Evolutionary conservation across 2,113 vertebrate species (phyloP).

Genomic region (Cryptotis parvus): DNA sequence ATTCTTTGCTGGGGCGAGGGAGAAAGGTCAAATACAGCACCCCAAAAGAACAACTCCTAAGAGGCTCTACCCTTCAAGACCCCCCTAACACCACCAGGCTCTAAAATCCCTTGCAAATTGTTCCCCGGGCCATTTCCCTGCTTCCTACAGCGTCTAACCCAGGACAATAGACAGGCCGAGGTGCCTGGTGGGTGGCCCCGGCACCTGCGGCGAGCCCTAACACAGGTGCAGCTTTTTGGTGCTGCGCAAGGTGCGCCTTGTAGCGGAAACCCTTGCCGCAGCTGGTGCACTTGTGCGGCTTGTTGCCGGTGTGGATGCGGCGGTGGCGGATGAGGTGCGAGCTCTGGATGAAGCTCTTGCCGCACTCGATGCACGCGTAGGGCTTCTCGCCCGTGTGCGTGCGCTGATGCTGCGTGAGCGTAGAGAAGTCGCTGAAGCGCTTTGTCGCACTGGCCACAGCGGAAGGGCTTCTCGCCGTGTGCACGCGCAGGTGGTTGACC

Average conservation of each 20-base stretch:
- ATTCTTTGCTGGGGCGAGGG: background rate
- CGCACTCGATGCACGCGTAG: constrained; percentile 71
- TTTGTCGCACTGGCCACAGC: constrained; percentile 77
- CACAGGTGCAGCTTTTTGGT: constrained; percentile 77
- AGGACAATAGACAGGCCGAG: background rate
- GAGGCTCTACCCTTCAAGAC: background rate
- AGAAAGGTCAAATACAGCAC: background rate
- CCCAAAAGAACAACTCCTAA: background rate
- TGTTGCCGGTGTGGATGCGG: constrained; percentile 77
- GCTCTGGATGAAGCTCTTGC: constrained; percentile 82
- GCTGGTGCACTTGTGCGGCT: constrained; percentile 68
- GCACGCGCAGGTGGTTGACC: constrained; percentile 78
- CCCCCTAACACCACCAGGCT: background rate
- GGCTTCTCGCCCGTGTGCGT: constrained; percentile 83
- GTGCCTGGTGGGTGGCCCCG: fast-evolving
- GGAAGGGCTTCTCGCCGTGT: constrained; percentile 79
- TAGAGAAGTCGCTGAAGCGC: constrained; percentile 80
- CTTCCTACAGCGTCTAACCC: background rate
- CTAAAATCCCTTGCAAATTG: background rate
- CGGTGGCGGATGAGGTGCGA: constrained; percentile 75
- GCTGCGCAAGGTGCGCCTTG: constrained; percentile 73
- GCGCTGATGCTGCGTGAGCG: constrained; percentile 75
- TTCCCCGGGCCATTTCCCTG: background rate
- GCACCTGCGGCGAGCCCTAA: background rate
- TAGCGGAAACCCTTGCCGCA: constrained; percentile 81